phyloP scores from a whole-genome alignment of 2,113 vertebrate species.

The Mobula hypostoma region DNA sequence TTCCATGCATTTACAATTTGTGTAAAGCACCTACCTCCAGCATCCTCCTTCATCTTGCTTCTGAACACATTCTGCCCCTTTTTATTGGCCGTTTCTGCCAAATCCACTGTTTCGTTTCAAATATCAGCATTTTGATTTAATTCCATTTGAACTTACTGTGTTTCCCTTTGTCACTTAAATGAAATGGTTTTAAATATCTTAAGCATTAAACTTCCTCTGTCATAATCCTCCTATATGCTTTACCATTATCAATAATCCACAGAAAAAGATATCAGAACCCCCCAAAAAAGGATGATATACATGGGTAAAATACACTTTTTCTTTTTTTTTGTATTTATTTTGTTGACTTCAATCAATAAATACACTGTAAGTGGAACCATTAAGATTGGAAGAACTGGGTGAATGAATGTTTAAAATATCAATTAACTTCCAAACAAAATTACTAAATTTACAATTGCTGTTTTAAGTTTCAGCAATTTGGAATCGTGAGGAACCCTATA shows the following conservation, averaged over 20 bases:
- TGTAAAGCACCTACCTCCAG: no score
- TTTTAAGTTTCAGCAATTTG: background rate
- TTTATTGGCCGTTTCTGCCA: no score
- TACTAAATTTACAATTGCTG: background rate
- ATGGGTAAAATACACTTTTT: background rate
- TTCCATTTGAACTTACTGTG: background rate
- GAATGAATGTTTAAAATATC: background rate
- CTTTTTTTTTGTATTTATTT: background rate
- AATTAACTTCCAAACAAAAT: background rate
- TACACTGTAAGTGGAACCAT: background rate
- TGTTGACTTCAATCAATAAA: conserved; percentile 17
- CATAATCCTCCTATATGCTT: background rate
- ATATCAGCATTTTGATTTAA: background rate
- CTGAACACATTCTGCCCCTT: no score
- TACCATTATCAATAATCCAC: background rate
- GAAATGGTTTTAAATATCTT: background rate
- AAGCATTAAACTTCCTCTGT: background rate
- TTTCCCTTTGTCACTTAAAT: background rate
- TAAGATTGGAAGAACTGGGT: background rate
- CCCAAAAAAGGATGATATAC: background rate
- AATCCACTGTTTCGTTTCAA: background rate
- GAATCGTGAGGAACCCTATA: background rate
- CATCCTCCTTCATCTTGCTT: no score
- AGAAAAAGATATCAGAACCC: background rate
- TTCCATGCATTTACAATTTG: no score